Base-by-base conservation (phyloP, 2,797 vertebrate species). In the Cuniculus paca region DNA sequence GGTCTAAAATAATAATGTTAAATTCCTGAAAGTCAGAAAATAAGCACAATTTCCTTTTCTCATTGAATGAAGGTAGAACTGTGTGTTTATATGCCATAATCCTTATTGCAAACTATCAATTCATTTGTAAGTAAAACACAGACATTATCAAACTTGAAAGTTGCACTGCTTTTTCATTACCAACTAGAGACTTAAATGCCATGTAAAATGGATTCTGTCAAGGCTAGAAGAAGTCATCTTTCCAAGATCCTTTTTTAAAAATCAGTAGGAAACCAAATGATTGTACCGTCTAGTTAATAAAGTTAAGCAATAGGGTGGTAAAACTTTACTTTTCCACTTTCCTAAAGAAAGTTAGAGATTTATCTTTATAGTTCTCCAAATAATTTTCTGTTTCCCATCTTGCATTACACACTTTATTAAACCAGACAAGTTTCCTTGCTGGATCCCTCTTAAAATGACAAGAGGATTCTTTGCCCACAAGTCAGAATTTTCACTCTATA, bases 91-190 rank as follows among this genome's bases (percentile, higher is more conserved):
- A 2, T 56, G 92, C 92, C 42, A 85, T 97, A 96, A 94, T 94
- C 39, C 20, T 88, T 97, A 58, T 74, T 92, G 31, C 88, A n/a
- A 96, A 12, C 95, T 96, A 94, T 90, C 97, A 95, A 98, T 97
- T 90, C 52, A 65, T 95, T 92, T 96, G 83, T 95, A 96, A 97
- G 86, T 93, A 91, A 97, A 97, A 97, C 70, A 86, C 31, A 97
- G 65, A 93, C 14, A 11, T 97, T 97, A 89, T 80, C 95, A 95
- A 79, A 95, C 36, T 83, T 96, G 72, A 68, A 92, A 65, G 24
- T 88, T 75, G 63, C 95, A 96, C 93, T 98, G 97, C 95, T 96
- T 97, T 98, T 98, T 97, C 84, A 96, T 98, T 97, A 93, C 86
- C 94, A 88, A 28, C 58, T 97, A 97, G 97, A 98, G 54, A 52